Base-by-base conservation (phyloP, 2,888 invertebrate genomes). In the Thyatira batis region DNA sequence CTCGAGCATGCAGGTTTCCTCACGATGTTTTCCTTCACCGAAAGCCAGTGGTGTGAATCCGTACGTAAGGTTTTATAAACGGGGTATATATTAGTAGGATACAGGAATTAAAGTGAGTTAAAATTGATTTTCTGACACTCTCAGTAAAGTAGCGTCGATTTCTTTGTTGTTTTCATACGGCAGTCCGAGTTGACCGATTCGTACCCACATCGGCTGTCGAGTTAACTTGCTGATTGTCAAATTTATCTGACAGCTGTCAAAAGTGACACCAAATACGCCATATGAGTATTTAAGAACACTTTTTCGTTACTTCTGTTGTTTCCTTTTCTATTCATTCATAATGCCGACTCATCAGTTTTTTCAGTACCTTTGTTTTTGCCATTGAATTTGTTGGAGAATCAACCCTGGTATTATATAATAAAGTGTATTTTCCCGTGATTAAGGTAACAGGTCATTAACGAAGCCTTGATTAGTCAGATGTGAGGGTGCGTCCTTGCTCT, bases 401-500 rank as follows among this genome's bases (percentile, higher is more conserved):
- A 17, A 39, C 39, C 50, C n/a, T 20, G 8, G 1, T 17, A 1
- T 1, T 3, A 43, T 2, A 17, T 20, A 33, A 44, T 54, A 58
- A 39, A 49, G 59, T 55, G n/a, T 51, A 51, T 52, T 57, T 56
- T 53, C 13, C 23, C n/a, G 44, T 27, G 21, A 45, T 28, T 17
- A 30, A 44, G 5, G 20, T 46, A 48, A 58, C 58, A 65, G 55
- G 61, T 78, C 74, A 78, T 80, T 79, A 80, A 69, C 65, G 66
- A 67, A 67, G 70, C 76, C 73, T 77, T 77, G 80, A 80, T 81
- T 79, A 78, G 73, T 72, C 78, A 68, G 74, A 46, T 48, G 49
- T 71, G 73, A 74, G 73, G 75, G 65, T 67, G 67, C 72, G 70
- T 71, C 76, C 73, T 71, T 71, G 70, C 70, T 55, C 72, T 67